phyloP scores from a whole-genome alignment of 2,113 vertebrate genomes.

The Callorhinus ursinus region DNA sequence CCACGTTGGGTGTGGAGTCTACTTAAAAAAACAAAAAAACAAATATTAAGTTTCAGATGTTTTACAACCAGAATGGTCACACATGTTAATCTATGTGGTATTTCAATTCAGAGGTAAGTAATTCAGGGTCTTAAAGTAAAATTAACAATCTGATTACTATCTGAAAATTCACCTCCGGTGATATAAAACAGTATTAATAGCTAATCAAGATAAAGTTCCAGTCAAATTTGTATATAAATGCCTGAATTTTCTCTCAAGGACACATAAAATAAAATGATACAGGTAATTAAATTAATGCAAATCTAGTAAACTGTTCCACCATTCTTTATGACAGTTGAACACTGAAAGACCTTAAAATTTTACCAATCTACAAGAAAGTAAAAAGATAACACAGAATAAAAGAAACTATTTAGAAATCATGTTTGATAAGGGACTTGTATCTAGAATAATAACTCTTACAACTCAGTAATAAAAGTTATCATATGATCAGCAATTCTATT shows the following conservation, averaged over 20 bases:
- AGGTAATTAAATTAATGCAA: not conserved
- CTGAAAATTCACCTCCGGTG: constrained; percentile 49
- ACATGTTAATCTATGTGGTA: not conserved
- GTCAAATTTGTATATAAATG: constrained; percentile 49
- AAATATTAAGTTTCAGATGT: not conserved
- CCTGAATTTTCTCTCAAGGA: not conserved
- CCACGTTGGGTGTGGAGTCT: not conserved
- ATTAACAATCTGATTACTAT: constrained; percentile 1
- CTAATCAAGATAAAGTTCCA: constrained; percentile 23
- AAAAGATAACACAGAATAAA: not conserved
- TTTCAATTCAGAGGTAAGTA: constrained; percentile 34
- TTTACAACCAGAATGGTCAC: not conserved
- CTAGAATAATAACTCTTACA: constrained; percentile 25
- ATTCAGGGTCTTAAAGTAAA: constrained; percentile 37
- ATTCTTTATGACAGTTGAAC: not conserved
- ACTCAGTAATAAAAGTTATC: constrained; percentile 34
- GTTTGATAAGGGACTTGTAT: not conserved
- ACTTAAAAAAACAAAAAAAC: constrained; percentile 24
- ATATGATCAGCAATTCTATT: not conserved
- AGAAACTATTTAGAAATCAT: constrained; percentile 9
- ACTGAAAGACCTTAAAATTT: constrained; percentile 4
- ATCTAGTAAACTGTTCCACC: not conserved
- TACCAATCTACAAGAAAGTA: constrained; percentile 26
- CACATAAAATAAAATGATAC: constrained; percentile 21
- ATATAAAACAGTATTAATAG: constrained; percentile 18